These are phyloP conservation scores for Penaeus indicus DNA, from an alignment of 1,140 invertebrate genomes.

Conservation along the genomic window DNA sequence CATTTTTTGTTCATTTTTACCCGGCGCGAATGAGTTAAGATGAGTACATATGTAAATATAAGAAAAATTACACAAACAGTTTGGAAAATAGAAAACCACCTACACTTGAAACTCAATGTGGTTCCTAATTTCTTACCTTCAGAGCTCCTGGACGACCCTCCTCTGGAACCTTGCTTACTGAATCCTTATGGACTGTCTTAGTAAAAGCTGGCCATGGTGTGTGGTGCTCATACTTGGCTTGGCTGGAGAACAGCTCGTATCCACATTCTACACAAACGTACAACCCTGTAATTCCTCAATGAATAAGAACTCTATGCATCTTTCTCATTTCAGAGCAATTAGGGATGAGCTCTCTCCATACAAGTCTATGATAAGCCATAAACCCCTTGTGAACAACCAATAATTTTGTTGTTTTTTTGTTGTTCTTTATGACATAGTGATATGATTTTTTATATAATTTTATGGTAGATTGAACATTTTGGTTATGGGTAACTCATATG, in stretches of 20 bases:
- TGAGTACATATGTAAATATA: not conserved
- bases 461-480: no score
- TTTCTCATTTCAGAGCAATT: not conserved
- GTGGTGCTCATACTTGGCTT: conserved; percentile 73
- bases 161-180: conserved; percentile 71
- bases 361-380: not conserved
- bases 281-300: conserved; percentile 50
- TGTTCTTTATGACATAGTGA: no score
- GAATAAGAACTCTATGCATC: conserved; percentile 1
- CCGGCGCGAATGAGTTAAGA: no score
- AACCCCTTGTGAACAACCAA: no score
- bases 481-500: no score
- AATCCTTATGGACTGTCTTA: conserved; percentile 71
- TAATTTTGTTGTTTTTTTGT: no score
- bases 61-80: not conserved
- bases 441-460: no score
- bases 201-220: conserved; percentile 75
- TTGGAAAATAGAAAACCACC: not conserved
- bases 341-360: not conserved
- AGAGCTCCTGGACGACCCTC: conserved; percentile 62
- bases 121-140: conserved; percentile 54
- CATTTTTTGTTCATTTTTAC: no score
- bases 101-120: not conserved
- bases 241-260: conserved; percentile 73
- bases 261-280: conserved; percentile 72